A percentile compares a stretch with the other conserved stretches of the same genome.
These are phyloP conservation scores for Ophonus ardosiacus DNA, from an alignment of 2,888 invertebrate genomes.

Conservation along the genomic window DNA sequence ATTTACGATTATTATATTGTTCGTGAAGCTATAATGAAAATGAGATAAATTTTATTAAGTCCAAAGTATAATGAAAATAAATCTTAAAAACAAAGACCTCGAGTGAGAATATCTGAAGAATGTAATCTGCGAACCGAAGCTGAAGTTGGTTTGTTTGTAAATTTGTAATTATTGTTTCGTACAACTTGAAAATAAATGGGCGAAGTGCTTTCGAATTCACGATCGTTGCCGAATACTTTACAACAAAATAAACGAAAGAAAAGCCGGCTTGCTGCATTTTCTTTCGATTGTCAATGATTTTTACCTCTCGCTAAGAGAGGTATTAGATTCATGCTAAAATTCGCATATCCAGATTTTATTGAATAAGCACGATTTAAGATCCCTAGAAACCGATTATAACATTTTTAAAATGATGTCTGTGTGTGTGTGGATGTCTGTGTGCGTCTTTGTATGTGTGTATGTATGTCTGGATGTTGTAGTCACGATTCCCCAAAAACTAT, in stretches of 20 bases:
- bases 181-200: slow-evolving; percentile 35
- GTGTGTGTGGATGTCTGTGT: too few species aligned
- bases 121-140: slow-evolving; percentile 3
- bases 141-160: slow-evolving; percentile 40
- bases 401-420: too few species aligned
- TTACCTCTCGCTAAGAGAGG: too few species aligned
- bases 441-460: too few species aligned
- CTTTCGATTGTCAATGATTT: background rate
- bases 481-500: too few species aligned
- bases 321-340: too few species aligned
- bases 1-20: slow-evolving; percentile 23
- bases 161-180: slow-evolving; percentile 32
- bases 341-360: too few species aligned
- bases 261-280: background rate
- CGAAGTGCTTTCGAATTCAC: slow-evolving; percentile 18
- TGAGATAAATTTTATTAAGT: slow-evolving; percentile 16
- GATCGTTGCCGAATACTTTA: slow-evolving; percentile 23
- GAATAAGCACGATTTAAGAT: too few species aligned
- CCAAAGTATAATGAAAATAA: slow-evolving; percentile 19
- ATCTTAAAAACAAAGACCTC: slow-evolving; percentile 5
- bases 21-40: background rate
- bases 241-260: slow-evolving; percentile 23
- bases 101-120: background rate
- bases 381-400: too few species aligned
- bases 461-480: too few species aligned